Evolutionary conservation across 2,113 vertebrate genomes (phyloP), one percentile per base, ranked within the genome.

Genomic region (Syrmaticus mikado): DNA sequence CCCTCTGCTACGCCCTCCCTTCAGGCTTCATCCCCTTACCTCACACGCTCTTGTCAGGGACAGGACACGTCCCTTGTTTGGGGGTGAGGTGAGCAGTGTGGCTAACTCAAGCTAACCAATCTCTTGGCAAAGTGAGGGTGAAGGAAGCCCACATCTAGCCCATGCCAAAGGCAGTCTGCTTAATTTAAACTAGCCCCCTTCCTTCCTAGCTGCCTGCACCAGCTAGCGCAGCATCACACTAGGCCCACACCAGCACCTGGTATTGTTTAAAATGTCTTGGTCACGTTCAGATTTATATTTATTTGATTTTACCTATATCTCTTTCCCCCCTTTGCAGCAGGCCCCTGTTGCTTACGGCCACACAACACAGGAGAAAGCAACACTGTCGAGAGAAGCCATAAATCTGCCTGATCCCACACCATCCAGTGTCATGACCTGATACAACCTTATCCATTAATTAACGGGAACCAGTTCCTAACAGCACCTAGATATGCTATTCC

Each of bases 31-130:
- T n/a, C 71, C 30, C 52, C 28, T 21, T n/a, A 32, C 45, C 34
- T 52, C 32, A 24, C 0, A 0, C 3, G 1, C 17, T 48, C n/a
- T 58, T 0, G 0, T 34, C 20, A 7, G 8, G 16, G 7, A 24
- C 62, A 68, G 48, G 22, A 50, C n/a, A 50, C 10, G 12, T 70
- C 22, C 58, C 36, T 70, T 14, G 18, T 68, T 62, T 41, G 18
- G 19, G 19, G 20, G 45, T 1, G 3, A 19, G 41, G 11, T 3
- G 6, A 64, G 30, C 46, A 25, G 3, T 2, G 24, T 55, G 55
- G 43, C 43, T 55, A 34, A 17, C 10, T 9, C 32, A 20, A n/a
- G 76, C 46, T 62, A 34, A 68, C 24, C 55, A 53, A 10, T 28
- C 38, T 36, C 36, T 46, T n/a, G 52, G 66, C 67, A 52, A 66